These are phyloP conservation scores for Himalopsyche japonica DNA, from an alignment of 2,888 invertebrate genomes.

Conservation along the genomic window DNA sequence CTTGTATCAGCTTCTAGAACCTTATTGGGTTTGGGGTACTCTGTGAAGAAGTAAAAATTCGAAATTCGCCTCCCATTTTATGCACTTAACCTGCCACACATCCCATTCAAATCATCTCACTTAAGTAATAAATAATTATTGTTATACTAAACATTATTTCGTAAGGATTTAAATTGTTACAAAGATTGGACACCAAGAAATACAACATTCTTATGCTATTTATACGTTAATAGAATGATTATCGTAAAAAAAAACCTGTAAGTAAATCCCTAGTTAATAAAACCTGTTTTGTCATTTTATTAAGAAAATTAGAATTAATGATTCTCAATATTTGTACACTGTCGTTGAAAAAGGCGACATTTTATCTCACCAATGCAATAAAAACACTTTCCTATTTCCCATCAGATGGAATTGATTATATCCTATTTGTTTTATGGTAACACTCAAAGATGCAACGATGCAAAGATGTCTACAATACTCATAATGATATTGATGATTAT, in stretches of 20 bases:
- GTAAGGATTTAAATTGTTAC: conserved; percentile 33
- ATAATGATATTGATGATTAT: not conserved
- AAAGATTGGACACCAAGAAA: conserved; percentile 40
- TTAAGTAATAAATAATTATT: conserved; percentile 7
- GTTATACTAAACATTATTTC: conserved; percentile 10
- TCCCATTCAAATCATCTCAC: conserved; percentile 13
- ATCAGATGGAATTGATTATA: conserved; percentile 1
- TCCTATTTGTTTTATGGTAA: not conserved
- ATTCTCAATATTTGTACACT: not conserved
- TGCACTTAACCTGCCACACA: not conserved
- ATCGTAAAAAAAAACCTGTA: conserved; percentile 28
- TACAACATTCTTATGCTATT: conserved; percentile 40
- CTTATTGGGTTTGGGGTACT: conserved; percentile 22
- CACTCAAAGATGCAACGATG: not conserved
- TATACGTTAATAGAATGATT: conserved; percentile 33
- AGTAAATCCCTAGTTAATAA: conserved; percentile 27
- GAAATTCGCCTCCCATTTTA: not conserved
- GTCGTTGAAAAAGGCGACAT: not conserved
- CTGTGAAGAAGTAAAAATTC: not conserved
- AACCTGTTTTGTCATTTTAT: conserved; percentile 6
- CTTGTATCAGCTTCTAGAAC: conserved; percentile 35
- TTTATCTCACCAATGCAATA: not conserved
- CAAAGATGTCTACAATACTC: not conserved
- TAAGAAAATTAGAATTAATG: not conserved
- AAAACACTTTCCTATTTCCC: not conserved